A percentile compares a stretch with the other conserved stretches of the same genome.
Evolutionary conservation across 2,888 invertebrate species (phyloP).

Genomic region (Scaptomyza tumidula): DNA sequence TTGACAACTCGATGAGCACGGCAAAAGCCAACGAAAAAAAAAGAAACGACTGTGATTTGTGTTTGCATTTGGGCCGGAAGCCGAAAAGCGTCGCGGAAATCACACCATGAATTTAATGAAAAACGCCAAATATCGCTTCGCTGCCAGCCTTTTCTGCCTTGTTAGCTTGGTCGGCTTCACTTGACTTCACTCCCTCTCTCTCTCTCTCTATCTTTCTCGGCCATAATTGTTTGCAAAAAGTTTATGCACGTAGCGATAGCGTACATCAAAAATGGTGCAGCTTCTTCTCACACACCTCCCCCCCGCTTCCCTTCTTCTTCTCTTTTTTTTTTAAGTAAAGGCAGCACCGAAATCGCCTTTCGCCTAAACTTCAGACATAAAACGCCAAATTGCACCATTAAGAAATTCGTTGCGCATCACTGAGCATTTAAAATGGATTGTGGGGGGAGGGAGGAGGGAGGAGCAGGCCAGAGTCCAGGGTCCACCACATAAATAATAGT

Average conservation of each 20-base stretch:
- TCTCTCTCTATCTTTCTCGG: slow-evolving; percentile 24
- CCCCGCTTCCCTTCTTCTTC: too few species aligned
- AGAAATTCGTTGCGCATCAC: slow-evolving; percentile 84
- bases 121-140: slow-evolving; percentile 64
- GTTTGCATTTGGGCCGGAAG: slow-evolving; percentile 64
- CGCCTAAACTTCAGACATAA: slow-evolving; percentile 79
- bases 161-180: slow-evolving; percentile 19
- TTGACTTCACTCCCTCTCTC: neutral
- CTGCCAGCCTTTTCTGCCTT: slow-evolving; percentile 29
- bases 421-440: slow-evolving; percentile 78
- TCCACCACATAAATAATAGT: slow-evolving; percentile 74
- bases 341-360: slow-evolving; percentile 62
- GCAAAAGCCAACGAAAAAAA: neutral
- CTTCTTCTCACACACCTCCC: neutral
- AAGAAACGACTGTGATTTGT: slow-evolving; percentile 49
- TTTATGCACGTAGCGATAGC: slow-evolving; percentile 80
- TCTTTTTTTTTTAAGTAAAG: neutral
- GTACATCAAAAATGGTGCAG: slow-evolving; percentile 66
- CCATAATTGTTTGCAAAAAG: slow-evolving; percentile 79
- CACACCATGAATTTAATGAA: slow-evolving; percentile 79
- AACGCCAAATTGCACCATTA: slow-evolving; percentile 83
- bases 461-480: slow-evolving; percentile 20
- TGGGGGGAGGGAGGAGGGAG: neutral
- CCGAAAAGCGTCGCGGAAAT: slow-evolving; percentile 67
- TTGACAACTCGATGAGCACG: slow-evolving; percentile 47